Conservation (phyloP, 92 coral and sea anemone genomes). For the Meandrina meandrites region DNA sequence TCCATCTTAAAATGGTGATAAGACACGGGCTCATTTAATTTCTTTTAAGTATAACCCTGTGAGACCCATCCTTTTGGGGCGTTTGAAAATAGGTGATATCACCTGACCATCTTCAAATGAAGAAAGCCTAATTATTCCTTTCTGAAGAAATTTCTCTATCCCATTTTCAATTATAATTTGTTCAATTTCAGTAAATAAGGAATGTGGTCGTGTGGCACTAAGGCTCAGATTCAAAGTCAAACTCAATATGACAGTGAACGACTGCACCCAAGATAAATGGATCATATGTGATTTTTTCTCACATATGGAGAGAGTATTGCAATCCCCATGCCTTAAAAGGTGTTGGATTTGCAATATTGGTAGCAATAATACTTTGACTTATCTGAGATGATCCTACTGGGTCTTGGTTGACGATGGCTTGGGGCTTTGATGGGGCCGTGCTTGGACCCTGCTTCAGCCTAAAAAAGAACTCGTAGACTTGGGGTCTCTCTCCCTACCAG, state of each 20-base stretch:
- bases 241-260: constrained; percentile 53
- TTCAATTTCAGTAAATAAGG: constrained; percentile 40
- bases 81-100: constrained; percentile 52
- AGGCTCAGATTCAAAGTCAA: constrained; percentile 31
- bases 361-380: background rate
- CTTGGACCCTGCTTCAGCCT: constrained; percentile 54
- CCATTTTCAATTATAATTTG: constrained; percentile 55
- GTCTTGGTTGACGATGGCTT: constrained; percentile 10
- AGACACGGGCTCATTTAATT: constrained; percentile 36
- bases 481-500: constrained; percentile 10
- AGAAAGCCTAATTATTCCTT: constrained; percentile 48
- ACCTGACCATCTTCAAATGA: constrained; percentile 41
- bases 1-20: no score
- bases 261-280: constrained; percentile 60
- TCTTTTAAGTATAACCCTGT: constrained; percentile 57
- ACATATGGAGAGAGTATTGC: constrained; percentile 34
- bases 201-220: constrained; percentile 32
- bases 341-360: constrained; percentile 44
- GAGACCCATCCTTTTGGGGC: constrained; percentile 63
- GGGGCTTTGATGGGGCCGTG: constrained; percentile 2
- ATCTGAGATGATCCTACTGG: background rate
- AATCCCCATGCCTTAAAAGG: constrained; percentile 54
- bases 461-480: constrained; percentile 42
- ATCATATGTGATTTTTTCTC: constrained; percentile 58
- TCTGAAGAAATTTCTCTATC: constrained; percentile 37